Conservation (phyloP, 2,797 vertebrate species). For the Manis javanica region DNA sequence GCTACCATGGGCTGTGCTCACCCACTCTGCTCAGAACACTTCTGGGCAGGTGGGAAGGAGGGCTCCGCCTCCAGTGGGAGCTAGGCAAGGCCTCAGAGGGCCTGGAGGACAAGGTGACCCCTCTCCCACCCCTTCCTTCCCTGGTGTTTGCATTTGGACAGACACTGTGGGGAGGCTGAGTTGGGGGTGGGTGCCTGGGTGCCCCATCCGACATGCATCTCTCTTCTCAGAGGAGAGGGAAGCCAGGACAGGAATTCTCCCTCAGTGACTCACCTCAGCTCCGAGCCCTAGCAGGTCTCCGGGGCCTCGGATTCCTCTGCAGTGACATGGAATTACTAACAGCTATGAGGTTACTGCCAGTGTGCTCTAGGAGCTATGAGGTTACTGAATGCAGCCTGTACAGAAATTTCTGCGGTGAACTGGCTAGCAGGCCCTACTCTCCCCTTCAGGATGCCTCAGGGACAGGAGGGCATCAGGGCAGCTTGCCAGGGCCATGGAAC, state of each 20-base stretch:
- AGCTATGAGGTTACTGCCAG: not conserved
- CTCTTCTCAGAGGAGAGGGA: constrained; percentile 5
- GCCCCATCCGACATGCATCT: not conserved
- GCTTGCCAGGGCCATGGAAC: not conserved
- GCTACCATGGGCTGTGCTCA: not conserved
- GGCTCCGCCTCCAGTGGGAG: not conserved
- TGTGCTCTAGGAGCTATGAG: not conserved
- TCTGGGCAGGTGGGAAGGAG: not conserved
- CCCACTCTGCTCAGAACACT: not conserved
- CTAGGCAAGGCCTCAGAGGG: not conserved
- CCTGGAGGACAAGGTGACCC: not conserved
- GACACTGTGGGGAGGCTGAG: not conserved
- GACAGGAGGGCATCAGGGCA: not conserved
- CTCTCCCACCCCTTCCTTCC: not conserved
- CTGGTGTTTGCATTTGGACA: not conserved
- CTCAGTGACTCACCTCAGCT: constrained; percentile 47
- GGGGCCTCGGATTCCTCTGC: constrained; percentile 39
- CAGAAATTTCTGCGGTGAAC: not conserved
- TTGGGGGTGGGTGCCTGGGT: too few relatives aligned
- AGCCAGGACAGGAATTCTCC: not conserved
- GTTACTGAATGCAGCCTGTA: not conserved
- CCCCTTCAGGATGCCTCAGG: not conserved
- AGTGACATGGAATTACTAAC: not conserved
- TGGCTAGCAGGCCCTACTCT: not conserved
- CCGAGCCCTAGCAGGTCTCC: constrained; percentile 23